These are phyloP conservation scores for Tetragnatha montana DNA, from an alignment of 2,888 invertebrate genomes.

Conservation along the genomic window DNA sequence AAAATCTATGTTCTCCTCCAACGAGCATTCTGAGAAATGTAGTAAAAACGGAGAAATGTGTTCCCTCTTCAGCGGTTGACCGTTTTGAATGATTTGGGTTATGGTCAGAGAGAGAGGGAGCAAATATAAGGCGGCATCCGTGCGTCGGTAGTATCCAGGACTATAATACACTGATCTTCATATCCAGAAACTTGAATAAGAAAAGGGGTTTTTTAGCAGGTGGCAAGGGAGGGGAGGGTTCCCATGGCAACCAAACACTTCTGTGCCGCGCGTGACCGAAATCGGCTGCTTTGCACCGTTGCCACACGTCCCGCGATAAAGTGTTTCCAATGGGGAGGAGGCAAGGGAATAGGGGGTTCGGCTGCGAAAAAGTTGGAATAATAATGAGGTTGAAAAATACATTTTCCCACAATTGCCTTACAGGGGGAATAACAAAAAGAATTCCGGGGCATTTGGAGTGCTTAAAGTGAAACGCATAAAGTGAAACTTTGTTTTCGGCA, in stretches of 20 bases:
- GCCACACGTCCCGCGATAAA: conserved; percentile 44
- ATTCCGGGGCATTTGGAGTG: conserved; percentile 2
- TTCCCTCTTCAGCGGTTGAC: conserved; percentile 35
- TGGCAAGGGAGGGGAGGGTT: conserved; percentile 34
- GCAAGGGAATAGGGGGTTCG: not conserved
- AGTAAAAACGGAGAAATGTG: not conserved
- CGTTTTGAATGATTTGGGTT: conserved; percentile 43
- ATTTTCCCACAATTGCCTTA: conserved; percentile 42
- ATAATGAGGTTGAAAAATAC: conserved; percentile 55
- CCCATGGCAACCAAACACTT: conserved; percentile 44
- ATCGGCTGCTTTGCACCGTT: conserved; percentile 34
- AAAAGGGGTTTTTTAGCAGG: conserved; percentile 40
- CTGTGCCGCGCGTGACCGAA: conserved; percentile 37
- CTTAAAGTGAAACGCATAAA: conserved; percentile 8
- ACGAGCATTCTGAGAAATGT: not conserved
- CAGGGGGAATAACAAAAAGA: conserved; percentile 32
- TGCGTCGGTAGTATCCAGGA: conserved; percentile 13
- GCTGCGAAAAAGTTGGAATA: conserved; percentile 31
- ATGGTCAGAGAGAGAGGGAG: conserved; percentile 40
- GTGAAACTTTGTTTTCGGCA: not conserved
- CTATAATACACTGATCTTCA: conserved; percentile 28
- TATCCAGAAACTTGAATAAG: not conserved
- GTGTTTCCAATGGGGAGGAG: not conserved
- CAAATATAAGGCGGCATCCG: conserved; percentile 14
- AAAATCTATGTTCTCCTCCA: conserved; percentile 46